Evolutionary conservation across 2,113 vertebrate species (phyloP).

Genomic region (Lanius ludovicianus): DNA sequence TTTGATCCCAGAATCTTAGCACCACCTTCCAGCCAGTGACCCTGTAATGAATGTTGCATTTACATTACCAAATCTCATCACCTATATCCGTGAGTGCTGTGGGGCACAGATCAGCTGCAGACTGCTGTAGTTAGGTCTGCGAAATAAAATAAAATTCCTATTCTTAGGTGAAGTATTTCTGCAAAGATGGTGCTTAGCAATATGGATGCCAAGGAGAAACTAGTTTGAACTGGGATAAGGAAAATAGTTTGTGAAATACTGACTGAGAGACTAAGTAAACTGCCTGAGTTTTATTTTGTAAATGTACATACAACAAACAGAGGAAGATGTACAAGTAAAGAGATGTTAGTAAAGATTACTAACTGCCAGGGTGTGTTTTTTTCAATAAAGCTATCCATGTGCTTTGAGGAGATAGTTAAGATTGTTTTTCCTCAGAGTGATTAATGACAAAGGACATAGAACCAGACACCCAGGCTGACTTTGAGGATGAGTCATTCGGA

Average conservation of each 20-base stretch:
- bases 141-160: not conserved
- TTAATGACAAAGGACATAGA: not conserved
- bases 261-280: not conserved
- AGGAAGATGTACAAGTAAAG: not conserved
- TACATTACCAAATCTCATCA: not conserved
- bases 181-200: not conserved
- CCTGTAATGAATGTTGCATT: not conserved
- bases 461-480: not conserved
- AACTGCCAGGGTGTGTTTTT: not conserved
- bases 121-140: not conserved
- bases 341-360: not conserved
- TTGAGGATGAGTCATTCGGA: not conserved
- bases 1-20: conserved; percentile 19
- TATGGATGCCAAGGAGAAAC: not conserved
- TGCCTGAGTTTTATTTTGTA: not conserved
- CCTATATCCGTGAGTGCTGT: not conserved
- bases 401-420: conserved; percentile 5
- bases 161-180: not conserved
- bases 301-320: not conserved
- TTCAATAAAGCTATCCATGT: not conserved
- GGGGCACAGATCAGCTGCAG: not conserved
- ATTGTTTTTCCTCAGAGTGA: not conserved
- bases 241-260: not conserved
- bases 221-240: not conserved
- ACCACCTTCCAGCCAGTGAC: not conserved